phyloP scores from a whole-genome alignment of 2,888 invertebrate genomes.

The Lasioglossum marginatum region DNA sequence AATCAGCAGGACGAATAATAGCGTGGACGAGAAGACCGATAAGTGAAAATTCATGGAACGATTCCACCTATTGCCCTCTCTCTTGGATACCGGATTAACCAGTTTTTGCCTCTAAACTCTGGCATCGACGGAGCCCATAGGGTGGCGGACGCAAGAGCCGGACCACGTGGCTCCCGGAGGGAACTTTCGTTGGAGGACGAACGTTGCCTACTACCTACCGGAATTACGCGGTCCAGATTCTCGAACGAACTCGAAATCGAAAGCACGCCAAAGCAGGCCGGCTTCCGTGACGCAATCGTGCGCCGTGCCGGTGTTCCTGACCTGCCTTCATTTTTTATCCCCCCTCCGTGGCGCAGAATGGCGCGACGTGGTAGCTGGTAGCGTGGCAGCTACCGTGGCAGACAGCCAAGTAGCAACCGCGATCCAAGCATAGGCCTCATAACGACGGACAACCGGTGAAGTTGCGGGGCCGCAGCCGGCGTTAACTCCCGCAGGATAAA shows the following conservation, averaged over 20 bases:
- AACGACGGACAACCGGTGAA: constrained; percentile 73
- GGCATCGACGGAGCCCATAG: constrained; percentile 16
- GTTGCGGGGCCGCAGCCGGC: constrained; percentile 69
- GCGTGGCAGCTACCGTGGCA: constrained; percentile 50
- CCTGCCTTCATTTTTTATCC: constrained; percentile 71
- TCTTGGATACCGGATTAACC: constrained; percentile 51
- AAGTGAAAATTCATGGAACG: constrained; percentile 36
- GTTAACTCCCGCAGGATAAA: constrained; percentile 78
- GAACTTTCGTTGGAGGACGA: constrained; percentile 12
- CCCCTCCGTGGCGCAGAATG: constrained; percentile 43
- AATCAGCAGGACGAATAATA: constrained; percentile 47
- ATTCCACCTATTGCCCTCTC: constrained; percentile 15
- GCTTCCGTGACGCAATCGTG: constrained; percentile 66
- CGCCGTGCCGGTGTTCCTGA: constrained; percentile 66
- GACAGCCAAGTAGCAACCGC: constrained; percentile 57
- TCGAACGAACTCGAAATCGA: constrained; percentile 42
- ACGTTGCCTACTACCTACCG: not conserved
- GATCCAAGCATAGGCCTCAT: constrained; percentile 69
- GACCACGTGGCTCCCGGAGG: not conserved
- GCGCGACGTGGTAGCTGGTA: constrained; percentile 15
- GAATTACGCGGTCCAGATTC: constrained; percentile 44
- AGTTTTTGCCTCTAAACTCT: constrained; percentile 36
- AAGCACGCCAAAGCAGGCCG: constrained; percentile 47
- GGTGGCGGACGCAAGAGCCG: not conserved
- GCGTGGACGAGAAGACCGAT: constrained; percentile 36